A percentile compares a stretch with the other conserved stretches of the same genome.
These are phyloP conservation scores for Bovichtus variegatus DNA, from an alignment of 2,797 vertebrate genomes.

Conservation along the genomic window DNA sequence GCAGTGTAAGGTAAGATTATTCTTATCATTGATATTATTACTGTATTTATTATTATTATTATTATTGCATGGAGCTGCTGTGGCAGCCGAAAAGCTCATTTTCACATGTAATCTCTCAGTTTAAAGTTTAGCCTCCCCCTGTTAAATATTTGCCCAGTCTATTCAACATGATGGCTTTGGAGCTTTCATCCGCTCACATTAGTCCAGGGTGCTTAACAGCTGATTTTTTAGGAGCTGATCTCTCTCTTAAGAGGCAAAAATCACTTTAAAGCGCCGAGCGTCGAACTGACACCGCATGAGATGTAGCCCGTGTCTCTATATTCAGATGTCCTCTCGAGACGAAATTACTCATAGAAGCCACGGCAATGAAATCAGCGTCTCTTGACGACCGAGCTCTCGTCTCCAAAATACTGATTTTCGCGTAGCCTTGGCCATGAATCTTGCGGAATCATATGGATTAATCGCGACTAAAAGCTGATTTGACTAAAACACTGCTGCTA, in stretches of 20 bases:
- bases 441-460: conserved; percentile 69
- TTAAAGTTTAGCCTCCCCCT: conserved; percentile 75
- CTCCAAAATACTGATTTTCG: conserved; percentile 69
- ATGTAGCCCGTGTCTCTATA: conserved; percentile 65
- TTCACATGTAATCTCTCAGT: conserved; percentile 67
- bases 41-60: conserved; percentile 13
- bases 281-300: conserved; percentile 68
- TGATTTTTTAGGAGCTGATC: conserved; percentile 61
- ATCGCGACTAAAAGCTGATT: conserved; percentile 62
- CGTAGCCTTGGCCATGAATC: conserved; percentile 63
- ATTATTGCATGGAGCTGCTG: conserved; percentile 10
- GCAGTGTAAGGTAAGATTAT: conserved; percentile 95
- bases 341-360: conserved; percentile 66
- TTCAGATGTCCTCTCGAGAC: conserved; percentile 67
- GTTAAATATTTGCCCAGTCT: conserved; percentile 56
- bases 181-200: conserved; percentile 48
- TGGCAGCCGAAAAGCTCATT: conserved; percentile 33
- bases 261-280: conserved; percentile 73
- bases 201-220: conserved; percentile 62
- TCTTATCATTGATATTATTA: conserved; percentile 24
- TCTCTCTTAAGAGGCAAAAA: conserved; percentile 64
- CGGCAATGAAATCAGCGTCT: conserved; percentile 62
- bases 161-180: conserved; percentile 54
- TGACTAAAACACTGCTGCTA: conserved; percentile 55
- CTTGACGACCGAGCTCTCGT: conserved; percentile 58